Evolutionary conservation across 2,888 invertebrate species (phyloP).

Genomic region (Drosophila subsilvestris): DNA sequence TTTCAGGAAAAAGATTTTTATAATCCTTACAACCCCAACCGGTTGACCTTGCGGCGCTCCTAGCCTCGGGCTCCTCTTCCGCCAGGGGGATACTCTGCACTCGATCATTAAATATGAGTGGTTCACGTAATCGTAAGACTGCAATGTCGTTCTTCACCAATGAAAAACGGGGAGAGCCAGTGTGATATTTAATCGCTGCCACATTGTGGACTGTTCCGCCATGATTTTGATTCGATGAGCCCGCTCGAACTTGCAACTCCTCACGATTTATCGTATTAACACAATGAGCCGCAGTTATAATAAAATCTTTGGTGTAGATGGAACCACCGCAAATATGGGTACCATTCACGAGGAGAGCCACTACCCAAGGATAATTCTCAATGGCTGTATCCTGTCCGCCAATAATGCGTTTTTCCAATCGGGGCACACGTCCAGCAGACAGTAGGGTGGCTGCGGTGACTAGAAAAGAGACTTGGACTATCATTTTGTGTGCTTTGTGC

Average conservation of each 20-base stretch:
- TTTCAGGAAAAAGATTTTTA: too few species aligned
- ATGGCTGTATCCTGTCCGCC: slow-evolving; percentile 8
- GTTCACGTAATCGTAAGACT: background rate
- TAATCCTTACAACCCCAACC: background rate
- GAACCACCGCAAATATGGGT: background rate
- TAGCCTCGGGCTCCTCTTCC: background rate
- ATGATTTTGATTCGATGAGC: background rate
- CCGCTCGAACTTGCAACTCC: background rate
- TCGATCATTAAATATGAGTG: background rate
- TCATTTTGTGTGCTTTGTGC: background rate
- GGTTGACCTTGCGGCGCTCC: background rate
- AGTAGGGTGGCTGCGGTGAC: background rate
- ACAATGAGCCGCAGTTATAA: slow-evolving; percentile 12
- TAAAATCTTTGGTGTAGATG: slow-evolving; percentile 1
- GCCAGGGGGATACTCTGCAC: background rate
- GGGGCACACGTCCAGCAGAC: background rate
- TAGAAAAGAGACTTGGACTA: background rate
- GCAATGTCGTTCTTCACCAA: background rate
- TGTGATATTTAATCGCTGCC: background rate
- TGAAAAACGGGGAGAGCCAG: background rate
- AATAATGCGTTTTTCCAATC: background rate
- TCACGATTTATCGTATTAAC: background rate
- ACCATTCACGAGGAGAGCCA: background rate
- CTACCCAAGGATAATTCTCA: background rate
- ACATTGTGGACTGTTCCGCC: background rate